These are phyloP conservation scores for Acomys russatus DNA, from an alignment of 2,797 vertebrate species.

Conservation along the genomic window DNA sequence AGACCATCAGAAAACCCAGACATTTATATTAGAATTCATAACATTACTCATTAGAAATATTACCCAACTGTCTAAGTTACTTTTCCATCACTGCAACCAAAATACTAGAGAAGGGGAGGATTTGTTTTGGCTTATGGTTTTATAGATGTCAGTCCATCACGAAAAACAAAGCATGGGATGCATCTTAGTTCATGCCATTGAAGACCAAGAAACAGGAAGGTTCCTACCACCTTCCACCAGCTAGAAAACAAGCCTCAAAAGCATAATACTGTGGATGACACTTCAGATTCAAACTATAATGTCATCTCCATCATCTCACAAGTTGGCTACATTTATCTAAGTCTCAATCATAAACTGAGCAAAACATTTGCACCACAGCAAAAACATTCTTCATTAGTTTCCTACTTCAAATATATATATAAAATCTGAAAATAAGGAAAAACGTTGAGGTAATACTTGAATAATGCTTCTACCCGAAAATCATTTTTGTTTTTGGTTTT, in stretches of 20 bases:
- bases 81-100: neutral
- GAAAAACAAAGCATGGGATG: neutral
- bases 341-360: slow-evolving; percentile 10
- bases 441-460: neutral
- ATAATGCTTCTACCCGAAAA: slow-evolving; percentile 35
- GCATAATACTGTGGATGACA: neutral
- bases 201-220: neutral
- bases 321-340: neutral
- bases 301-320: neutral
- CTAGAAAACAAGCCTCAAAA: neutral
- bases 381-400: slow-evolving; percentile 28
- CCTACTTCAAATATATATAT: neutral
- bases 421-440: neutral
- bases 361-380: neutral
- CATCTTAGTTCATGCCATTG: neutral
- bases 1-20: neutral
- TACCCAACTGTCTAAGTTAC: neutral
- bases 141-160: neutral
- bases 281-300: neutral
- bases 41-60: neutral
- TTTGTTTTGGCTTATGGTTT: neutral
- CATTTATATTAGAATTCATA: neutral
- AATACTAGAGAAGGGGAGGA: neutral
- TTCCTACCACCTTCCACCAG: neutral
- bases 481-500: too few relatives aligned